Percentiles rank a stretch among this genome's conserved stretches.
Evolutionary conservation across 2,113 vertebrate species (phyloP).

Genomic region (Seriola aureovittata): DNA sequence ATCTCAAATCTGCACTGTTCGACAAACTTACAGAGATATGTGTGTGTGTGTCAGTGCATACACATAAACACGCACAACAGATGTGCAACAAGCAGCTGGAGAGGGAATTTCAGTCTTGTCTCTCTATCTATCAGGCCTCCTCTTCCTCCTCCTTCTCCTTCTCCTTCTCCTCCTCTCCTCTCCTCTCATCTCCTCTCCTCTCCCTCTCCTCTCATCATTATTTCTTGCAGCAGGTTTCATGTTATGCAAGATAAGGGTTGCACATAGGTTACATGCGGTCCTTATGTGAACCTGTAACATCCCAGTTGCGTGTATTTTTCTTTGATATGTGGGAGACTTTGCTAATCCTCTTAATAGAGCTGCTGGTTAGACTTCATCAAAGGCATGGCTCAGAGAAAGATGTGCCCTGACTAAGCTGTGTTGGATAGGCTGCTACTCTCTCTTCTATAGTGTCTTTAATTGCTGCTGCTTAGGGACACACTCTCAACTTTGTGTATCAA

Average conservation of each 20-base stretch:
- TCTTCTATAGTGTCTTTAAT: slow-evolving; percentile 47
- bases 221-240: slow-evolving; percentile 38
- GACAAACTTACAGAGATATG: slow-evolving; percentile 44
- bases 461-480: slow-evolving; percentile 32
- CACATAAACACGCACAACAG: slow-evolving; percentile 60
- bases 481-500: background rate
- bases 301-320: slow-evolving; percentile 33
- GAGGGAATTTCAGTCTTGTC: slow-evolving; percentile 73
- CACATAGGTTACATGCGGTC: slow-evolving; percentile 32
- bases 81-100: slow-evolving; percentile 74
- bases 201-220: background rate
- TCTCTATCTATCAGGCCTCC: slow-evolving; percentile 6
- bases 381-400: slow-evolving; percentile 58
- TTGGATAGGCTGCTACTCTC: slow-evolving; percentile 36
- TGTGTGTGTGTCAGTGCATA: slow-evolving; percentile 27
- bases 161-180: slow-evolving; percentile 2
- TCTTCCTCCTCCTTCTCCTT: background rate
- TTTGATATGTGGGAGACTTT: slow-evolving; percentile 58
- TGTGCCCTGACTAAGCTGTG: slow-evolving; percentile 50
- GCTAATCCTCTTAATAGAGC: slow-evolving; percentile 69
- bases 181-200: background rate
- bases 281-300: slow-evolving; percentile 41
- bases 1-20: slow-evolving; percentile 62
- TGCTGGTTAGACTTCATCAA: slow-evolving; percentile 66
- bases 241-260: slow-evolving; percentile 43